Base-by-base conservation (phyloP, 2,113 vertebrate genomes). In the Percina caprodes region DNA sequence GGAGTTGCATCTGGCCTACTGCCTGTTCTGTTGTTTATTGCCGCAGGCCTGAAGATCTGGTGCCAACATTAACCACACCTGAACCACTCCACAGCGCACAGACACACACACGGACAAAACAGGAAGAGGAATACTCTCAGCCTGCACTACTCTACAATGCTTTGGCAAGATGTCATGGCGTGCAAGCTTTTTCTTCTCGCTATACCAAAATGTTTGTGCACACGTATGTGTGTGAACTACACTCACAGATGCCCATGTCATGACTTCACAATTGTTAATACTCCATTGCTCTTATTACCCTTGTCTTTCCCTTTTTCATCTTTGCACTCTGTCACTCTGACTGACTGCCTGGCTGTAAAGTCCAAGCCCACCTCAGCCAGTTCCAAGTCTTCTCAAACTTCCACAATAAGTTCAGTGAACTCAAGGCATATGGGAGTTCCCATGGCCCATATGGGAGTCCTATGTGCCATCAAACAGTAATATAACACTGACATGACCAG, bases 1-100 rank as follows among this genome's bases (percentile, higher is more conserved):
- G 79, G 94, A 94, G 93, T 93, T 94, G 92, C 88, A 92, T 93
- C 93, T 96, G 95, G 95, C 95, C 92, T 86, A 88, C 87, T 94
- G 95, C 95, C 95, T 93, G 92, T 94, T 94, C 91, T 92, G 92
- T 95, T 95, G 94, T 94, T 95, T 95, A 95, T 92, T 95, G 95
- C 95, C 92, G 89, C 86, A 33, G 95, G 95, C 94, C 88, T 91
- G 77, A 84, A 92, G 93, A 94, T 94, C 90, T 93, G 91, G 92
- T 95, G 95, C 94, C 94, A 95, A 94, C 88, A 89, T 91, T 94
- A 94, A 95, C 95, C 94, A 80, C 95, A 95, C 94, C 94, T 95
- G 94, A 94, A 95, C 92, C 89, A 72, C 86, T 91, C 77, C 68
- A 67, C 74, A 80, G 58, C 63, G 33, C 23, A 58, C 49, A 67